A percentile compares a stretch with the other conserved stretches of the same genome.
These are phyloP conservation scores for Aphaenogaster rudis DNA, from an alignment of 1,140 invertebrate genomes.

Conservation along the genomic window DNA sequence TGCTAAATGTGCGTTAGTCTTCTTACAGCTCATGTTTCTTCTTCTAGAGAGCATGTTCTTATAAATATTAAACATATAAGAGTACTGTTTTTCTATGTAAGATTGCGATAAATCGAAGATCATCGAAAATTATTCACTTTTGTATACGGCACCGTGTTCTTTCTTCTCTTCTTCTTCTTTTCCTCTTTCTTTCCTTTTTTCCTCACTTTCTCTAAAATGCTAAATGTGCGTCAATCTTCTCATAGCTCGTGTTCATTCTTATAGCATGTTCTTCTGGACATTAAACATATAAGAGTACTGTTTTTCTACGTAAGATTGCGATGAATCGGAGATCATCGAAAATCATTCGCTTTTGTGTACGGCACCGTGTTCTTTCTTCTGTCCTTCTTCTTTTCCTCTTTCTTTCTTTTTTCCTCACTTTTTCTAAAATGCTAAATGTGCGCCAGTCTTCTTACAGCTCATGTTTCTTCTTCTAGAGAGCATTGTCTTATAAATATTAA, in stretches of 20 bases:
- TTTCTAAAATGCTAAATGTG: too few relatives aligned
- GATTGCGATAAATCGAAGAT: not conserved
- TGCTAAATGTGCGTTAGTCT: not conserved
- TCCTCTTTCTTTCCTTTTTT: not conserved
- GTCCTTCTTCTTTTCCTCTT: too few relatives aligned
- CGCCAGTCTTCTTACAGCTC: not conserved
- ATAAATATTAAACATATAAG: too few relatives aligned
- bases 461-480: too few relatives aligned
- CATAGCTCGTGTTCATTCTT: not conserved
- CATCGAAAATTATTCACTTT: constrained; percentile 17
- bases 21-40: not conserved
- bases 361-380: too few relatives aligned
- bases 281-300: not conserved
- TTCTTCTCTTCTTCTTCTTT: not conserved
- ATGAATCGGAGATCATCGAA: not conserved
- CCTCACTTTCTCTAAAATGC: constrained; percentile 25
- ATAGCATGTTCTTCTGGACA: not conserved
- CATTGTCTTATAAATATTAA: too few relatives aligned
- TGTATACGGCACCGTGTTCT: not conserved
- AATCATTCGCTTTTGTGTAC: not conserved
- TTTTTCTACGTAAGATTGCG: not conserved
- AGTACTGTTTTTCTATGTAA: too few relatives aligned
- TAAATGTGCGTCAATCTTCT: not conserved
- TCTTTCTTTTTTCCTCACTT: too few relatives aligned
- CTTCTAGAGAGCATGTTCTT: not conserved